Evolutionary conservation across 2,888 invertebrate species (phyloP).

Genomic region (Rhagophthalmus giganteus): DNA sequence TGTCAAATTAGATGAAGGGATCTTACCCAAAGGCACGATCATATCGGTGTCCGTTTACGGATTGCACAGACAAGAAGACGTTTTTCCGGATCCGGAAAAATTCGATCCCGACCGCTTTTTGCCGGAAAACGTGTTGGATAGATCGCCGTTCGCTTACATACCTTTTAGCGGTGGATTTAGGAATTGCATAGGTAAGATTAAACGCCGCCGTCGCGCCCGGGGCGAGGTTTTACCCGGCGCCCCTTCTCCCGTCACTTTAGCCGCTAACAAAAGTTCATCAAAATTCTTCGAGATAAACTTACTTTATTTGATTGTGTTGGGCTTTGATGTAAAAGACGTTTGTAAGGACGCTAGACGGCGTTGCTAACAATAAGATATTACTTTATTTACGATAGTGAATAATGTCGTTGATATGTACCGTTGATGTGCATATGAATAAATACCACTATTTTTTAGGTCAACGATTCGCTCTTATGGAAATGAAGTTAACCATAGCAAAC

Average conservation of each 20-base stretch:
- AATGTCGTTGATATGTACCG: too few species aligned
- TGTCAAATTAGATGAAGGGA: constrained; percentile 35
- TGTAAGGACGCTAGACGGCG: too few species aligned
- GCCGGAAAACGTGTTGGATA: constrained; percentile 35
- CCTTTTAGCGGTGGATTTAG: constrained; percentile 10
- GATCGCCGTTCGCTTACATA: constrained; percentile 17
- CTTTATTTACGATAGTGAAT: too few species aligned
- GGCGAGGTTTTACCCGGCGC: too few species aligned
- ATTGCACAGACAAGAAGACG: constrained; percentile 44
- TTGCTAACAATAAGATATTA: too few species aligned
- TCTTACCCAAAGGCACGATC: constrained; percentile 48
- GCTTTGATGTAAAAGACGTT: too few species aligned
- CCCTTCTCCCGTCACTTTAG: too few species aligned
- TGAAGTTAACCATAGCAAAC: constrained; percentile 47
- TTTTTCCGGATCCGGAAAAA: constrained; percentile 44
- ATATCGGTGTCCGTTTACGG: constrained; percentile 39
- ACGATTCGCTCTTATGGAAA: constrained; percentile 53
- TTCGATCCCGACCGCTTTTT: constrained; percentile 50
- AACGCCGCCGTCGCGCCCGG: too few species aligned
- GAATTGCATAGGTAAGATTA: constrained; percentile 11
- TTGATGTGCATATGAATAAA: not conserved
- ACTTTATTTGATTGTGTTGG: too few species aligned
- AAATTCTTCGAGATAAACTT: too few species aligned
- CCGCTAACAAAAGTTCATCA: too few species aligned
- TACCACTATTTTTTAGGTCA: constrained; percentile 44